These are phyloP conservation scores for Bufo gargarizans DNA, from an alignment of 2,113 vertebrate genomes.

Conservation along the genomic window DNA sequence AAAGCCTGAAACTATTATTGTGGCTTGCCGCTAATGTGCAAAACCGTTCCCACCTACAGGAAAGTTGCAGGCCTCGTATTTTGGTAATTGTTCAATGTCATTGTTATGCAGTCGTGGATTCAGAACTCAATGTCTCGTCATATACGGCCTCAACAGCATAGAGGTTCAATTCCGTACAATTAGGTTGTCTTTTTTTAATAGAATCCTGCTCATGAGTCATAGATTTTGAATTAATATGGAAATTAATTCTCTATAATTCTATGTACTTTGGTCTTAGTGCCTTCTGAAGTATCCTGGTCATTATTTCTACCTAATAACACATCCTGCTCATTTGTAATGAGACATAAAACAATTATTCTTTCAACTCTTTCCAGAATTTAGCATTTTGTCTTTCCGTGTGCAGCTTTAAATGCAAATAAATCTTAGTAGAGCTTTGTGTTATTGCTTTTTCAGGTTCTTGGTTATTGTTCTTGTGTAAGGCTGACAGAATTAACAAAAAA, in stretches of 20 bases:
- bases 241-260: slow-evolving; percentile 15
- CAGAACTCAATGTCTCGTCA: slow-evolving; percentile 17
- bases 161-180: slow-evolving; percentile 3
- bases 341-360: slow-evolving; percentile 22
- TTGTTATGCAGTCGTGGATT: slow-evolving; percentile 43
- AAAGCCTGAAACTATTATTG: slow-evolving; percentile 40
- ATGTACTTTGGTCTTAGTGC: slow-evolving; percentile 1
- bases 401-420: not conserved
- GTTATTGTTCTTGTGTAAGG: not conserved
- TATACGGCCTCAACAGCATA: not conserved
- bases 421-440: not conserved
- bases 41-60: slow-evolving; percentile 20
- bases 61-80: slow-evolving; percentile 19
- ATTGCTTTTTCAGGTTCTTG: not conserved
- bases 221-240: slow-evolving; percentile 27
- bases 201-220: not conserved
- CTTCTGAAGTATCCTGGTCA: slow-evolving; percentile 27
- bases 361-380: not conserved
- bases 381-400: not conserved
- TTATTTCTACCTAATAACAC: slow-evolving; percentile 18
- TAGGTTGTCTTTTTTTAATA: not conserved
- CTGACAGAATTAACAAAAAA: no score
- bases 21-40: slow-evolving; percentile 26
- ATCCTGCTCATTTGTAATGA: not conserved
- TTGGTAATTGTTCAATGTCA: slow-evolving; percentile 27